These are phyloP conservation scores for Euzophera pinguis DNA, from an alignment of 2,888 invertebrate species.

Conservation along the genomic window DNA sequence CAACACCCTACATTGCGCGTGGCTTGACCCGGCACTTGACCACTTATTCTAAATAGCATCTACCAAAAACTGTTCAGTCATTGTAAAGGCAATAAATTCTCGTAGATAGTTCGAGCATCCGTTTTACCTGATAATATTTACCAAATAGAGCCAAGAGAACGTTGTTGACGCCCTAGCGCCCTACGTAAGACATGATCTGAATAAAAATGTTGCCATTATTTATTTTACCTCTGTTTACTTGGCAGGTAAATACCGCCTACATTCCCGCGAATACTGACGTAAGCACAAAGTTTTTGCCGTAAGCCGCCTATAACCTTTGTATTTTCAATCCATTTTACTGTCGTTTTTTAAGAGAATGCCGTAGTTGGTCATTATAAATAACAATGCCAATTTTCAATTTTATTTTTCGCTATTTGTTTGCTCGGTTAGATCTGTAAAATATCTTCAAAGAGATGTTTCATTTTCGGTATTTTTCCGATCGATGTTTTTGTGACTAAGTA, in stretches of 20 bases:
- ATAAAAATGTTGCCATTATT: slow-evolving; percentile 52
- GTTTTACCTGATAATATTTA: slow-evolving; percentile 15
- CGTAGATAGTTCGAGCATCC: background rate
- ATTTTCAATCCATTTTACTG: slow-evolving; percentile 19
- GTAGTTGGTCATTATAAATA: background rate
- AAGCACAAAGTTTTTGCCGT: slow-evolving; percentile 31
- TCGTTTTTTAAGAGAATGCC: slow-evolving; percentile 8
- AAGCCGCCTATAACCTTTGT: slow-evolving; percentile 18
- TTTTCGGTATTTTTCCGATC: too few relatives aligned
- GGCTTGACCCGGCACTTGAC: too few relatives aligned
- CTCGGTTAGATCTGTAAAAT: too few relatives aligned
- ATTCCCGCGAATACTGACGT: slow-evolving; percentile 42
- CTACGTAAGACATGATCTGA: slow-evolving; percentile 43
- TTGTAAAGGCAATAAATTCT: slow-evolving; percentile 1
- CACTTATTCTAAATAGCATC: too few relatives aligned
- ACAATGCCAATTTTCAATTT: slow-evolving; percentile 1
- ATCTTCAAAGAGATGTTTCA: too few relatives aligned
- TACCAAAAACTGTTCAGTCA: background rate
- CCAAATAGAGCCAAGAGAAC: slow-evolving; percentile 25
- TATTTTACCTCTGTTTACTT: slow-evolving; percentile 48
- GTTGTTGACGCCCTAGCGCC: slow-evolving; percentile 29
- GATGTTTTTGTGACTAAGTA: too few relatives aligned
- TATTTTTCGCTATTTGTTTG: background rate
- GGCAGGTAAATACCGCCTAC: slow-evolving; percentile 35
- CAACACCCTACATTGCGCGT: too few relatives aligned